Conservation (phyloP, 2,888 invertebrate species). For the Cantharis rustica region DNA sequence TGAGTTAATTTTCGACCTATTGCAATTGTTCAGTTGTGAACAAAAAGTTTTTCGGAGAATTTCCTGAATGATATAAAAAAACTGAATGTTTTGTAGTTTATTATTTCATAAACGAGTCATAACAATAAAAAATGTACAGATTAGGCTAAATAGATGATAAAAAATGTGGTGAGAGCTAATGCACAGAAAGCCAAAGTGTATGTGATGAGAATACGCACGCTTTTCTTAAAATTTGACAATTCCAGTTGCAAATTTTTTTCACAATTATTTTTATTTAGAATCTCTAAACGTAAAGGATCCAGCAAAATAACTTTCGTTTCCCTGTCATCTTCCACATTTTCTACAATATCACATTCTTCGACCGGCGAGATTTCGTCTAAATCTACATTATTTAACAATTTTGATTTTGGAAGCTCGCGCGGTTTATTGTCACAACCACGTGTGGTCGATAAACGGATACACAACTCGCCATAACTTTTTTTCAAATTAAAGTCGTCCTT, state of each 20-base stretch:
- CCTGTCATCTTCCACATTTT: constrained; percentile 8
- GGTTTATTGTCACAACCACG: constrained; percentile 25
- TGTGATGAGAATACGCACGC: constrained; percentile 61
- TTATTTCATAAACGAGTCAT: not conserved
- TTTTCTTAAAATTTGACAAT: constrained; percentile 57
- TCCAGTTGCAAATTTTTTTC: constrained; percentile 43
- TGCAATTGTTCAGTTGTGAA: no score
- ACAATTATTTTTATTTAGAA: constrained; percentile 50
- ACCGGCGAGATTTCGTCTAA: constrained; percentile 52
- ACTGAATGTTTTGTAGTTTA: not conserved
- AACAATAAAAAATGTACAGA: not conserved
- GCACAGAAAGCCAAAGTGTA: constrained; percentile 62
- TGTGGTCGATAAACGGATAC: constrained; percentile 26
- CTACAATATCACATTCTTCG: constrained; percentile 37
- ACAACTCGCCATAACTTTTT: constrained; percentile 25
- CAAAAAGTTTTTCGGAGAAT: no score
- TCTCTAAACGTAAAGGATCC: constrained; percentile 59
- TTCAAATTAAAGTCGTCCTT: not conserved
- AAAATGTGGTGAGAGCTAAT: constrained; percentile 60
- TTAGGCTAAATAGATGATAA: constrained; percentile 60
- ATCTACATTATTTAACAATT: constrained; percentile 35
- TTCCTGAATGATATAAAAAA: not conserved
- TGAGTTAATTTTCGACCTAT: no score
- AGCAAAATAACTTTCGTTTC: constrained; percentile 54
- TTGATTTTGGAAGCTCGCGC: constrained; percentile 8